phyloP scores from a whole-genome alignment of 2,888 invertebrate species.

The Pseudococcus longispinus region DNA sequence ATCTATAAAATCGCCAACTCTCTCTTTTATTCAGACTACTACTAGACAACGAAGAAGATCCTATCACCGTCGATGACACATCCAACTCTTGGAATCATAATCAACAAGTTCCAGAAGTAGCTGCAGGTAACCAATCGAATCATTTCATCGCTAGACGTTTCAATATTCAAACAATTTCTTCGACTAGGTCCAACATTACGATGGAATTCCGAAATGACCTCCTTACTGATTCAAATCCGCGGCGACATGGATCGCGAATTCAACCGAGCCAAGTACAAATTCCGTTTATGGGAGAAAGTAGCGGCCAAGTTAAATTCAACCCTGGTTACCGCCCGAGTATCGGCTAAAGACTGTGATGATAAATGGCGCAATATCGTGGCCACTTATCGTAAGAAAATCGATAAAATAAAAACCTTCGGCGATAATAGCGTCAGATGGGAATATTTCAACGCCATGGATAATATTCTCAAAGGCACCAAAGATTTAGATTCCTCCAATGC shows the following conservation, averaged over 20 bases:
- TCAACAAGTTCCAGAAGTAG: constrained; percentile 43
- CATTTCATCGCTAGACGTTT: background rate
- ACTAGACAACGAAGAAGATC: constrained; percentile 39
- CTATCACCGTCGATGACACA: background rate
- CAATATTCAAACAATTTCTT: too few relatives aligned
- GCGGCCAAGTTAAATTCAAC: constrained; percentile 50
- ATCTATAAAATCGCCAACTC: background rate
- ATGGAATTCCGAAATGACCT: constrained; percentile 58
- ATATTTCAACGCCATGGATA: constrained; percentile 58
- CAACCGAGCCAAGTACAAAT: constrained; percentile 57
- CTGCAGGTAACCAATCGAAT: background rate
- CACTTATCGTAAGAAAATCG: constrained; percentile 58
- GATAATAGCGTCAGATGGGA: constrained; percentile 58
- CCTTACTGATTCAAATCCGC: constrained; percentile 56
- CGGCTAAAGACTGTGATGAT: constrained; percentile 59
- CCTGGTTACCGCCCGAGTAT: constrained; percentile 49
- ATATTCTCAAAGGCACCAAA: constrained; percentile 57
- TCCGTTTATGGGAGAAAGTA: constrained; percentile 58
- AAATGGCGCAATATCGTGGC: constrained; percentile 59
- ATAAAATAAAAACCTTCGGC: constrained; percentile 57
- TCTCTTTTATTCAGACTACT: background rate
- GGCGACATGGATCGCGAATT: constrained; percentile 58
- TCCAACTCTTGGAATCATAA: background rate
- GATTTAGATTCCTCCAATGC: constrained; percentile 40
- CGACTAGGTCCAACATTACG: constrained; percentile 55